These are phyloP conservation scores for Cerceris ruficornis DNA, from an alignment of 2,888 invertebrate species.

Conservation along the genomic window DNA sequence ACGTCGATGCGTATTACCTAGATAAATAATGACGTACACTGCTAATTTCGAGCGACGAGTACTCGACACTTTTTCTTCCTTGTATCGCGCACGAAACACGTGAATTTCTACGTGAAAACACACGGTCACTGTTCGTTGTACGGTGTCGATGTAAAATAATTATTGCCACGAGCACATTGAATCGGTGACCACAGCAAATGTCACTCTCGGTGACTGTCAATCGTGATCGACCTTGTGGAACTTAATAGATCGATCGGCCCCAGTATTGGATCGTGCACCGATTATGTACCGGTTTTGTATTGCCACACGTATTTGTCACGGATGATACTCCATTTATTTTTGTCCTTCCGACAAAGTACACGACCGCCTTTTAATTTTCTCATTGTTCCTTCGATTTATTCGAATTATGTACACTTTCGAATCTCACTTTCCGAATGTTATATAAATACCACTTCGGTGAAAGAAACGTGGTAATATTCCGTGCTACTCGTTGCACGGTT, in stretches of 20 bases:
- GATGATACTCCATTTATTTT: neutral
- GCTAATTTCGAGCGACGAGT: neutral
- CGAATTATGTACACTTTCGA: neutral
- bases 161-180: neutral
- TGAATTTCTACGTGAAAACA: no score
- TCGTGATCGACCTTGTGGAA: neutral
- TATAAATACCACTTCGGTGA: neutral
- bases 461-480: neutral
- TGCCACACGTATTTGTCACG: neutral
- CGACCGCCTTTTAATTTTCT: no score
- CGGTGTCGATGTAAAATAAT: no score
- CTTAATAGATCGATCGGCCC: neutral
- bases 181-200: neutral
- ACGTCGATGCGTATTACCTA: conserved; percentile 8
- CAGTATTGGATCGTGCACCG: neutral
- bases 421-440: neutral
- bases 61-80: no score
- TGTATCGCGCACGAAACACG: no score
- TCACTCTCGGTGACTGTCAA: neutral
- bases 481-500: neutral
- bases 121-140: no score
- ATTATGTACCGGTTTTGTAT: neutral
- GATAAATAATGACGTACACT: conserved; percentile 9
- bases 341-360: no score
- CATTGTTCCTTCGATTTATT: no score